phyloP scores from a whole-genome alignment of 2,888 invertebrate species.

The Catocala sponsa region DNA sequence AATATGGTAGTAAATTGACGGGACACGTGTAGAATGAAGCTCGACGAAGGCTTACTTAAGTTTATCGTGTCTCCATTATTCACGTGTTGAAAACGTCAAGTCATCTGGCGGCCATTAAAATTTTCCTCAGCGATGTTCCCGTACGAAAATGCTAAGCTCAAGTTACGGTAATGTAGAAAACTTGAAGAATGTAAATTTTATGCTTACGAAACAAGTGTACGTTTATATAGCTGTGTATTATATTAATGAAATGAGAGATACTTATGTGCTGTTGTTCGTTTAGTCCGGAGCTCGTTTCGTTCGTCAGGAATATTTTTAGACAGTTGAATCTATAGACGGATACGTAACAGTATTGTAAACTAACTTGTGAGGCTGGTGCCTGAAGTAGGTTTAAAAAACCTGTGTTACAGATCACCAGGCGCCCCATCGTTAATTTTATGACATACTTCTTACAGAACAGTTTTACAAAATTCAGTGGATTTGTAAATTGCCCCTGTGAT shows the following conservation, averaged over 20 bases:
- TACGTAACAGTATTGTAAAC: too few species aligned
- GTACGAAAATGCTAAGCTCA: conserved; percentile 8
- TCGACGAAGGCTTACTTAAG: conserved; percentile 40
- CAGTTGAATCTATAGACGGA: neutral
- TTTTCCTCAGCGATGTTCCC: conserved; percentile 52
- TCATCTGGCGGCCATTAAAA: conserved; percentile 60
- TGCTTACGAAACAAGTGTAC: conserved; percentile 14
- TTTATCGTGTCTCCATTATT: conserved; percentile 47
- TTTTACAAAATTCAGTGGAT: too few species aligned
- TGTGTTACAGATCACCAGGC: too few species aligned
- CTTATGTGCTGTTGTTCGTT: too few species aligned
- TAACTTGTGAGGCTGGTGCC: too few species aligned
- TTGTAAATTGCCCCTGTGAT: too few species aligned
- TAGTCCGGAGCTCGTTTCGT: neutral
- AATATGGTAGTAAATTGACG: conserved; percentile 43
- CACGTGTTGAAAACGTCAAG: conserved; percentile 48
- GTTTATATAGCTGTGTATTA: neutral
- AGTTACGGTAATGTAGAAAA: conserved; percentile 17
- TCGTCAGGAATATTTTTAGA: neutral
- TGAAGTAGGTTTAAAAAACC: too few species aligned
- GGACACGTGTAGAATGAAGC: conserved; percentile 42
- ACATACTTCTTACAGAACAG: too few species aligned
- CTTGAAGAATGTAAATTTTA: conserved; percentile 17
- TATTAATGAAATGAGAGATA: neutral
- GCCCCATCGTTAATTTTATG: too few species aligned